phyloP scores from a whole-genome alignment of 2,888 invertebrate species.

The Apoderus coryli region DNA sequence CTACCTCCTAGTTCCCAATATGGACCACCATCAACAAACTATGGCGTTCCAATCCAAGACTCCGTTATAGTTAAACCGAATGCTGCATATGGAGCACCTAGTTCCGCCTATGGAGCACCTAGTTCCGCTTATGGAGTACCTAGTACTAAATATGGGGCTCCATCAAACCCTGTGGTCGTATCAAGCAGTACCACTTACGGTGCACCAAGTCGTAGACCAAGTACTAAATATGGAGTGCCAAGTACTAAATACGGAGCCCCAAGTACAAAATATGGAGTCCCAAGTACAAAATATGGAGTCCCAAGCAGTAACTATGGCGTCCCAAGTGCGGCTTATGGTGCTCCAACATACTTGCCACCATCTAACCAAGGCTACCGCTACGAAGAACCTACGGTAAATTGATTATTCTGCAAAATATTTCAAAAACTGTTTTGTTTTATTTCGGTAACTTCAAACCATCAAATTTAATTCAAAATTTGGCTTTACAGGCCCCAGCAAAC shows the following conservation, averaged over 20 bases:
- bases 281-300: slow-evolving; percentile 9
- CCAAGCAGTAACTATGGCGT: background rate
- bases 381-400: background rate
- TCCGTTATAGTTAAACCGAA: slow-evolving; percentile 18
- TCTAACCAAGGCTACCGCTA: background rate
- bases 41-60: slow-evolving; percentile 21
- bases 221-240: slow-evolving; percentile 12
- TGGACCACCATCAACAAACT: slow-evolving; percentile 22
- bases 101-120: slow-evolving; percentile 18
- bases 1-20: slow-evolving; percentile 19
- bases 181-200: slow-evolving; percentile 19
- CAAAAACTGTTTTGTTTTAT: slow-evolving; percentile 5
- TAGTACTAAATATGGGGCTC: slow-evolving; percentile 16
- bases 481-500: slow-evolving; percentile 33
- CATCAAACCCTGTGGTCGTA: slow-evolving; percentile 15
- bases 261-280: slow-evolving; percentile 10
- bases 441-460: background rate
- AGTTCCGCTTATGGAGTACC: slow-evolving; percentile 17
- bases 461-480: too few relatives aligned
- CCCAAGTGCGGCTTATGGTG: too few relatives aligned
- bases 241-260: slow-evolving; percentile 16
- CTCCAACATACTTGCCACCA: slow-evolving; percentile 6
- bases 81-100: slow-evolving; percentile 19
- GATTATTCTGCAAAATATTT: too few relatives aligned
- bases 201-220: slow-evolving; percentile 14